These are phyloP conservation scores for Labeo rohita DNA, from an alignment of 2,113 vertebrate genomes.

Conservation along the genomic window DNA sequence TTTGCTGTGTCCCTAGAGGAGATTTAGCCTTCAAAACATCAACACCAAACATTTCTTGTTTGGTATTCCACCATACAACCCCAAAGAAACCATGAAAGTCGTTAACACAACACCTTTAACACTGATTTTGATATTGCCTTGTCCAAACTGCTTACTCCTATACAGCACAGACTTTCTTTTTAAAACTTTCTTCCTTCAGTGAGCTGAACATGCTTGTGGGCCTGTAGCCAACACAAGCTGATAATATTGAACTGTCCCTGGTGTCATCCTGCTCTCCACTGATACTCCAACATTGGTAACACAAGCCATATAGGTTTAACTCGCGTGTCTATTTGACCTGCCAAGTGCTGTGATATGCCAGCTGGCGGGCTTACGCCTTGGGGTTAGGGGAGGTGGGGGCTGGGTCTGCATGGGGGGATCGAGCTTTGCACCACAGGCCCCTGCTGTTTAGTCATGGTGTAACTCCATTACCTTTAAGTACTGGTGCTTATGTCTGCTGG, in stretches of 20 bases:
- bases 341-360: constrained; percentile 77
- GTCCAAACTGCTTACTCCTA: constrained; percentile 12
- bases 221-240: constrained; percentile 68
- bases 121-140: constrained; percentile 28
- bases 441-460: constrained; percentile 71
- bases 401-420: constrained; percentile 67
- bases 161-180: constrained; percentile 57
- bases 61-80: background rate
- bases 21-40: constrained; percentile 21
- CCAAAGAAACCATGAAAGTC: constrained; percentile 7
- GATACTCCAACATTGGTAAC: constrained; percentile 81
- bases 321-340: constrained; percentile 78
- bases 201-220: constrained; percentile 65
- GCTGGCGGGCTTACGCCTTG: constrained; percentile 80
- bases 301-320: constrained; percentile 81
- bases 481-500: constrained; percentile 73
- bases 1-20: constrained; percentile 20
- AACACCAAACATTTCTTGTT: background rate
- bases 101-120: constrained; percentile 13
- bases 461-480: constrained; percentile 81
- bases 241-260: constrained; percentile 69
- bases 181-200: constrained; percentile 69
- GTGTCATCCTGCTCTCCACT: constrained; percentile 80
- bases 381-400: constrained; percentile 59
- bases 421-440: constrained; percentile 66